Base-by-base conservation (phyloP, 2,888 invertebrate species). In the Drosophila multiciliata region DNA sequence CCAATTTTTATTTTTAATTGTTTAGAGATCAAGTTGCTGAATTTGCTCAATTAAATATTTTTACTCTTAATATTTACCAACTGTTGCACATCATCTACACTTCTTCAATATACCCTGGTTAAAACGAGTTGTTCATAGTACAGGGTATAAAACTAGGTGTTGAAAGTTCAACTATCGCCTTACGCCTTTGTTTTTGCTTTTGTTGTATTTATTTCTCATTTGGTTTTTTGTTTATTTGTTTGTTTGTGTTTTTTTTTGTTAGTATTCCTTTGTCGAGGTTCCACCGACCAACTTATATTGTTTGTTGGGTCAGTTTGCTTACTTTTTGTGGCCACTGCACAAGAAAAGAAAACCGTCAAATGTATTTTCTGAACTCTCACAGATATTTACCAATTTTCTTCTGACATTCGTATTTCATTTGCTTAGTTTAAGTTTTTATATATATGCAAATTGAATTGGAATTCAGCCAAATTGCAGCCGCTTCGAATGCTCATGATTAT, bases 121-220 rank as follows among this genome's bases (percentile, higher is more conserved):
- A 0, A 29, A 1, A 1, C 0, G 12, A 1, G 0, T 26, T 35
- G 12, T n/a, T 40, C n/a, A 49, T 20, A 15, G 12, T 50, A 40
- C 15, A 40, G 32, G n/a, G 58, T 61, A 61, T 59, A 62, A 62
- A 73, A 78, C 67, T 73, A 89, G 88, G 82, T 87, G 90, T 85
- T 90, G 88, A 90, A 87, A 89, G 90, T 89, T 87, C 87, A 87
- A 90, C 90, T 87, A 89, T 87, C 90, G 87, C 78, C 88, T 89
- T 86, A 86, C 89, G 84, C 83, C 75, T 77, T 89, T 88, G 70
- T 76, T 66, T 67, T 62, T 53, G 20, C 36, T 26, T 66, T 50
- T 68, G 9, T 66, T 23, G 63, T 71, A 62, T 71, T 57, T 73
- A 63, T 62, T 54, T 58, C 57, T 58, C 62, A 52, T 66, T 49